phyloP scores from a whole-genome alignment of 2,888 invertebrate genomes.

The Prosopocoilus inquinatus region DNA sequence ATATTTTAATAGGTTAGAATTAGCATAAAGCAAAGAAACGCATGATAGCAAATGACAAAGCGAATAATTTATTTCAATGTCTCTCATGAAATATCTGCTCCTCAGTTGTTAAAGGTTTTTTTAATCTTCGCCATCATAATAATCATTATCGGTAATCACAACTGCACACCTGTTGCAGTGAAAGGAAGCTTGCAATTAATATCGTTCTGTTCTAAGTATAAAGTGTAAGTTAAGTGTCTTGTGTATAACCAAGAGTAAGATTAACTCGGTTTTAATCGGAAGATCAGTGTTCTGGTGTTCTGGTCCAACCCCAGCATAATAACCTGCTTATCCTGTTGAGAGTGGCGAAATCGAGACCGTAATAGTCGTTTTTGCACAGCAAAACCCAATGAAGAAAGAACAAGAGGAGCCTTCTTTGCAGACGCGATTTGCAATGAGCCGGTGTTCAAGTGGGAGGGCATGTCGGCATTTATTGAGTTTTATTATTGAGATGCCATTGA shows the following conservation, averaged over 20 bases:
- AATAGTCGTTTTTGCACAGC: conserved; percentile 25
- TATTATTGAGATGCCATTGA: conserved; percentile 31
- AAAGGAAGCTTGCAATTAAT: no score
- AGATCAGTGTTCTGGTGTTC: conserved; percentile 21
- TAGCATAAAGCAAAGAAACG: no score
- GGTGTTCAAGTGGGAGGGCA: conserved; percentile 30
- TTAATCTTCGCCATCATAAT: no score
- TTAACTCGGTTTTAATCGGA: conserved; percentile 19
- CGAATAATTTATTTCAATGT: no score
- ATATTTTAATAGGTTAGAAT: no score
- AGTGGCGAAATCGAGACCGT: conserved; percentile 18
- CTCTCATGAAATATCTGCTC: no score
- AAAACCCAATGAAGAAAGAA: conserved; percentile 26
- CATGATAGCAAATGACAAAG: no score
- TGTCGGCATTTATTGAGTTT: conserved; percentile 27
- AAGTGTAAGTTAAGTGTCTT: no score
- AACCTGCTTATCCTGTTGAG: conserved; percentile 28
- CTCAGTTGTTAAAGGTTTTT: no score
- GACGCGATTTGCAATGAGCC: conserved; percentile 30
- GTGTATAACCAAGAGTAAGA: neutral
- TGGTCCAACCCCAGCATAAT: conserved; percentile 25
- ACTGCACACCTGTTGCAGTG: no score
- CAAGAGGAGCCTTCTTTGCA: conserved; percentile 20
- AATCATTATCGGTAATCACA: no score
- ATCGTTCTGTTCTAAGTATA: no score